Evolutionary conservation across 1,140 invertebrate genomes (phyloP), one percentile per base, ranked within the genome.

Genomic region (Drosophila setifemur): DNA sequence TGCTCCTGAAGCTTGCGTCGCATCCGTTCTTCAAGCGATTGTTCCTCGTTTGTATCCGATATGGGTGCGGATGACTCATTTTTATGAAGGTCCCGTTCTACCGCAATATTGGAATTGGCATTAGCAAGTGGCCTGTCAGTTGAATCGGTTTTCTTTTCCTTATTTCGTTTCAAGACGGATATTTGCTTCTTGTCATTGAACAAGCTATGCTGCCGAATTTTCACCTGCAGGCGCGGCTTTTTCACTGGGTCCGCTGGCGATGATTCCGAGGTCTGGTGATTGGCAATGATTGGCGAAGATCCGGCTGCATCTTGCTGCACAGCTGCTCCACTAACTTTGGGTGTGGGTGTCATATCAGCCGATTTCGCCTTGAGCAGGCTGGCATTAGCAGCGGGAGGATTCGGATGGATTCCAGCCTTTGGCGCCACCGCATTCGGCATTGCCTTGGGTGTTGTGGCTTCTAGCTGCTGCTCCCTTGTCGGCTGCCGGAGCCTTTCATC

Each of bases 1-100:
- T 79, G 71, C 7, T 68, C 50, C 1, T 60, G 39, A n/a, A 87
- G 54, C 21, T 72, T 69, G 1, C 69, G 72, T 18, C 44, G 57
- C 4, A 50, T 40, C 12, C 75, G 47, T 18, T 66, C 60, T 14
- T 79, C 75, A 16, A 74, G 28, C 0, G 61, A n/a, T 9, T 60
- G 57, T 14, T 37, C 49, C 5, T 57, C 33, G 4, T 52, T 40
- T 23, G 53, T 23, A n/a, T 55, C 40, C 9, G 23, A 54, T 55
- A 9, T 18, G 28, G 6, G 11, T 2, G 16, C 3, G 5, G 33
- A 14, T 1, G 33, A 37, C 21, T 12, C 6, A n/a, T n/a, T n/a
- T 16, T 52, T 33, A 16, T 42, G 16, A 2, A 37, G 35, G 7
- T 52, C 12, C 1, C 21, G 33, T 7, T 16, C 8, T 37, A 12